Percentiles rank a stretch among this genome's conserved stretches.
These are phyloP conservation scores for Geodia barretti DNA, from an alignment of 37 sponge, comb jelly and placozoan genomes.

Conservation along the genomic window DNA sequence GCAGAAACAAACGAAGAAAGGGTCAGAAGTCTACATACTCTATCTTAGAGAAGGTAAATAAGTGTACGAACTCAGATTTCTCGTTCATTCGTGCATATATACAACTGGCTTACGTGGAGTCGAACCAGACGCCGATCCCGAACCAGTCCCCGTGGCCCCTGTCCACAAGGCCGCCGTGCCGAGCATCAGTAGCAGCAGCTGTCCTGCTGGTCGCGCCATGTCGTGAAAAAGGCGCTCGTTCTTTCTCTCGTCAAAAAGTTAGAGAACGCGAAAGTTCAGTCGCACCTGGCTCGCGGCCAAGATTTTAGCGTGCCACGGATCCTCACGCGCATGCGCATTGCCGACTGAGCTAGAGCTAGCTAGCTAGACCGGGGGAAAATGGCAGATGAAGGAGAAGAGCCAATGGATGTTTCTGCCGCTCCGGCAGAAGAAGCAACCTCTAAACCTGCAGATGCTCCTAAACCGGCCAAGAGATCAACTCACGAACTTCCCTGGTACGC, in stretches of 20 bases:
- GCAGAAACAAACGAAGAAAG: too few species aligned
- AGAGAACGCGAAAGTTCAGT: too few species aligned
- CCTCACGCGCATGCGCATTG: not conserved
- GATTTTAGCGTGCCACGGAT: not conserved
- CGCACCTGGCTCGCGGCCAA: too few species aligned
- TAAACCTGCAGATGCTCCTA: not conserved
- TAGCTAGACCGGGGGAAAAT: too few species aligned
- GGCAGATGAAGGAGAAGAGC: constrained; percentile 2
- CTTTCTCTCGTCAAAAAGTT: not conserved
- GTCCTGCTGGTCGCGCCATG: not conserved
- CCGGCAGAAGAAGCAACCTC: not conserved
- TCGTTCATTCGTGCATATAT: not conserved
- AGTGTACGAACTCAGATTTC: not conserved
- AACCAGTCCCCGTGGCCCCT: not conserved
- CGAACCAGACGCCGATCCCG: too few species aligned
- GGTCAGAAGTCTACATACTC: too few species aligned
- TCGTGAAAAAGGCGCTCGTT: not conserved
- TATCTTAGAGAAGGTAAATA: too few species aligned
- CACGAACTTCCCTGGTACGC: constrained; percentile 15
- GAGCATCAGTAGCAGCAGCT: not conserved
- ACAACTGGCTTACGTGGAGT: too few species aligned
- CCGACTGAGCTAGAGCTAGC: not conserved
- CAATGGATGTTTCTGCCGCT: not conserved
- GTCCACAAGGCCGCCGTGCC: not conserved
- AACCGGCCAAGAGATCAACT: not conserved